Evolutionary conservation across 2,113 vertebrate species (phyloP), one percentile per base, ranked within the genome.

Genomic region (Cathartes aura): DNA sequence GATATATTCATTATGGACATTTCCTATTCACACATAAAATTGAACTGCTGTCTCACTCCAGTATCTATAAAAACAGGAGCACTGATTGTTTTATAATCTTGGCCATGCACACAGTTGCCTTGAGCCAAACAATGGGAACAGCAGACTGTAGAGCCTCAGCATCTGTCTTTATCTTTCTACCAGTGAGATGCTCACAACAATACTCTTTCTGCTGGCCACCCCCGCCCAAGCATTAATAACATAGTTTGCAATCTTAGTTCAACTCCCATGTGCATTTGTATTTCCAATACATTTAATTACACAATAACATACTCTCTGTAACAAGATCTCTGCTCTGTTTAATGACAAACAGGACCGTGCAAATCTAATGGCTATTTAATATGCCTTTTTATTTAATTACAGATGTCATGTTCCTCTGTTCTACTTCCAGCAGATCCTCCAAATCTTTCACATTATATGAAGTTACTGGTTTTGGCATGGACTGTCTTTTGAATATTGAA

Each of bases 281-380:
- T 95, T 95, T 96, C 73, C 52, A 91, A 91, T 79, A 63, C 90
- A 82, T 93, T 95, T 96, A 93, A 94, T 97, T 97, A 91, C 53
- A 73, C 53, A 87, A 9, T 87, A 85, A 50, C 67, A 34, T 89
- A 45, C 19, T 87, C 72, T 84, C 90, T 72, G n/a, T 93, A 96
- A 85, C 45, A 84, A 93, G 89, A 87, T 75, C 56, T 96, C 83
- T 89, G 68, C 56, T 84, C 93, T 84, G 45, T 80, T 94, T 95
- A 85, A 94, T 90, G 76, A 56, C 78, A 94, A 93, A 72, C 81
- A 91, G 89, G 83, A 53, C 36, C 17, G 52, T 43, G 66, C 16
- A 19, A 48, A 43, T 81, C 50, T 81, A 93, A 93, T 82, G 45
- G 53, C 42, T 85, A 58, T 87, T 97, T 91, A 93, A 82, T 92